Percentiles rank a stretch among this genome's conserved stretches.
These are phyloP conservation scores for Netelia fuscicornis DNA, from an alignment of 2,888 invertebrate genomes.

Conservation along the genomic window DNA sequence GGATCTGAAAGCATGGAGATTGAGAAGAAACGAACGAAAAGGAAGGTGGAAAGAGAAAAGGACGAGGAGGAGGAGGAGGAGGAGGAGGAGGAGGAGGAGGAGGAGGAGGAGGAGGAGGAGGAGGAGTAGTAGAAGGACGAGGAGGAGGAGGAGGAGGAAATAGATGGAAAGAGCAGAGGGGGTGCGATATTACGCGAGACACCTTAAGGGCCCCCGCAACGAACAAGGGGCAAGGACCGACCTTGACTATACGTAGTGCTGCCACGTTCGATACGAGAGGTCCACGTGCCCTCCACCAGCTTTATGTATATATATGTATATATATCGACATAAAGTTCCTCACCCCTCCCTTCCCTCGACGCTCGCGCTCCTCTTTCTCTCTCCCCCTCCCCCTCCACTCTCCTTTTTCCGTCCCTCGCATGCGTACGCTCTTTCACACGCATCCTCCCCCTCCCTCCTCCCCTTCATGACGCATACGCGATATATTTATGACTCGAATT, in stretches of 20 bases:
- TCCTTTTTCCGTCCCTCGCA: constrained; percentile 53
- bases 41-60: constrained; percentile 52
- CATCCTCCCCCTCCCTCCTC: constrained; percentile 24
- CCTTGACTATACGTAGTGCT: constrained; percentile 81
- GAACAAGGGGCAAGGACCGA: constrained; percentile 82
- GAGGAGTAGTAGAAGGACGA: constrained; percentile 7
- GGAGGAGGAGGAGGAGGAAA: constrained; percentile 28
- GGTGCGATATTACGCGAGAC: constrained; percentile 76
- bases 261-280: constrained; percentile 80
- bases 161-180: constrained; percentile 69
- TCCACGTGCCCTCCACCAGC: constrained; percentile 68
- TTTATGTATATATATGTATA: constrained; percentile 10
- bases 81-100: background rate
- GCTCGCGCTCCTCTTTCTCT: constrained; percentile 28
- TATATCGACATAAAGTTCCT: background rate
- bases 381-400: constrained; percentile 26
- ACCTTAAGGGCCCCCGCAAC: constrained; percentile 78
- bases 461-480: constrained; percentile 28
- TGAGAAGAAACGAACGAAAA: constrained; percentile 45
- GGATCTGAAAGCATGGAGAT: constrained; percentile 30
- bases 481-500: constrained; percentile 32
- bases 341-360: constrained; percentile 1
- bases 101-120: constrained; percentile 48
- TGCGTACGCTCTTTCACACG: constrained; percentile 55
- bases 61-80: constrained; percentile 47